Evolutionary conservation across 2,888 invertebrate species (phyloP).

Genomic region (Aspidiotus destructor): DNA sequence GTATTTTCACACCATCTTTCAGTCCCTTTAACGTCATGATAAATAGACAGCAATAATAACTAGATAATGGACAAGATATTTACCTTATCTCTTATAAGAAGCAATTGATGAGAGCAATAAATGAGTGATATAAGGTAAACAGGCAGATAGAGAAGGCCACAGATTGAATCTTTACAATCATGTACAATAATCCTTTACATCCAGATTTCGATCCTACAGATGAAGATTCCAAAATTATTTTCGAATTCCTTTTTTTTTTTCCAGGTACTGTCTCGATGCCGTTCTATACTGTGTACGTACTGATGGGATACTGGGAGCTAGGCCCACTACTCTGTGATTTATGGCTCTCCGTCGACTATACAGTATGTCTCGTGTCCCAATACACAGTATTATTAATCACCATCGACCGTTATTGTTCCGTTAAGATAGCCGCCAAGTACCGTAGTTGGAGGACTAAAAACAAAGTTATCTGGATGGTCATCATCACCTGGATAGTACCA

Average conservation of each 20-base stretch:
- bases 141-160: too few relatives aligned
- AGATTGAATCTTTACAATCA: too few relatives aligned
- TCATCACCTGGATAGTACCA: slow-evolving; percentile 94
- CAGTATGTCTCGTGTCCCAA: slow-evolving; percentile 96
- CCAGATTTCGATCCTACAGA: neutral
- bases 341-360: slow-evolving; percentile 98
- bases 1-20: too few relatives aligned
- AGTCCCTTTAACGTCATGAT: too few relatives aligned
- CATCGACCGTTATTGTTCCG: slow-evolving; percentile 95
- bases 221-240: too few relatives aligned
- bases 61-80: too few relatives aligned
- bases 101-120: too few relatives aligned
- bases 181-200: neutral
- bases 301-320: slow-evolving; percentile 94
- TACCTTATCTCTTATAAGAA: too few relatives aligned
- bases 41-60: too few relatives aligned
- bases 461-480: slow-evolving; percentile 89
- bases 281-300: slow-evolving; percentile 93
- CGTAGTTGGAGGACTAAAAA: slow-evolving; percentile 92
- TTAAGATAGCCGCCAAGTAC: slow-evolving; percentile 95
- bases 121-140: too few relatives aligned
- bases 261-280: slow-evolving; percentile 95
- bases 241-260: slow-evolving; percentile 37
- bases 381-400: slow-evolving; percentile 98
- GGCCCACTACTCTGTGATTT: slow-evolving; percentile 93